A percentile compares a stretch with the other conserved stretches of the same genome.
Conservation (phyloP, 2,888 invertebrate species). For the Melipona beecheii region DNA sequence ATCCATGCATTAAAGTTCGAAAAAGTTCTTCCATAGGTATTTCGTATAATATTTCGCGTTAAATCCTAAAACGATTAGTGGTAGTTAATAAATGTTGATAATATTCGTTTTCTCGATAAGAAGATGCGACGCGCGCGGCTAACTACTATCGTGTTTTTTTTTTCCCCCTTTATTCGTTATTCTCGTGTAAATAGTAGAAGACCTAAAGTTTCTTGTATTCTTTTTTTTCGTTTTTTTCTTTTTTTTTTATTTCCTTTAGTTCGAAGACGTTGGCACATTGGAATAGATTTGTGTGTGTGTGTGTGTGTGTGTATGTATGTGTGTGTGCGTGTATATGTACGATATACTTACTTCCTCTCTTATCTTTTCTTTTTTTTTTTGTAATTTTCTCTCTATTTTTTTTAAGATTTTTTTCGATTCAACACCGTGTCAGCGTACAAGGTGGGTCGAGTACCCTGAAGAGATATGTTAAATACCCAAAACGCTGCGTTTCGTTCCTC, state of each 20-base stretch:
- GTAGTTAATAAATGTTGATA: constrained; percentile 72
- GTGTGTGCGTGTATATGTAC: constrained; percentile 57
- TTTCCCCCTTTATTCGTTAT: constrained; percentile 52
- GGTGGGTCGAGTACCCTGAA: constrained; percentile 78
- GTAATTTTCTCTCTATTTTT: constrained; percentile 35
- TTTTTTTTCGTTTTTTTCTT: constrained; percentile 1
- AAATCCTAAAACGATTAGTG: constrained; percentile 73
- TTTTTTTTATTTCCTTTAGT: constrained; percentile 51
- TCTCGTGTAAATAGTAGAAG: constrained; percentile 75
- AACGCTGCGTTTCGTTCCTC: constrained; percentile 30
- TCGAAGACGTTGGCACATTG: constrained; percentile 81
- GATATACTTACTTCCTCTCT: constrained; percentile 38
- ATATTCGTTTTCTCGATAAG: constrained; percentile 69
- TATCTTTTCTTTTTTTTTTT: constrained; percentile 40
- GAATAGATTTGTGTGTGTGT: constrained; percentile 72
- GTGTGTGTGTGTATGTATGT: constrained; percentile 40
- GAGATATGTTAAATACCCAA: constrained; percentile 78
- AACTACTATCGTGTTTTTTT: constrained; percentile 59
- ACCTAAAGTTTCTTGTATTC: constrained; percentile 68
- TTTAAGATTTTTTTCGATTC: constrained; percentile 58
- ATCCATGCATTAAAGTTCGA: constrained; percentile 75
- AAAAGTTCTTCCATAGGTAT: constrained; percentile 72
- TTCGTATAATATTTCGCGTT: constrained; percentile 69
- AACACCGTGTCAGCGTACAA: constrained; percentile 66
- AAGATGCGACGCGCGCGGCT: constrained; percentile 73